A percentile compares a stretch with the other conserved stretches of the same genome.
Conservation (phyloP, 2,113 vertebrate genomes). For the Ictalurus furcatus region DNA sequence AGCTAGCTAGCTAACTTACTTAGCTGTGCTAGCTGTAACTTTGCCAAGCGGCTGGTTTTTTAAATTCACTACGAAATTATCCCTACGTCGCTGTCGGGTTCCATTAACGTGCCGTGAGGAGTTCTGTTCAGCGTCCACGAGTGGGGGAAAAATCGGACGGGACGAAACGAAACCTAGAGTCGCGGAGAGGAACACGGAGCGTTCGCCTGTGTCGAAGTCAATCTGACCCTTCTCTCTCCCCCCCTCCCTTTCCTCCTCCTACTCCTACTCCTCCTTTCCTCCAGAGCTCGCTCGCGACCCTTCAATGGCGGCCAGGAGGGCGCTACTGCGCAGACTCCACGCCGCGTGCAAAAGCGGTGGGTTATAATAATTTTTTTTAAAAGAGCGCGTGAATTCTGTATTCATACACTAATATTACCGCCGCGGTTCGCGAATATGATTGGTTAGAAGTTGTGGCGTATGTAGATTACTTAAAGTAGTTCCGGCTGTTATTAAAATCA, state of each 20-base stretch:
- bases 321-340: slow-evolving; percentile 2
- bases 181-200: slow-evolving; percentile 1
- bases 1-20: slow-evolving; percentile 30
- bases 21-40: slow-evolving; percentile 58
- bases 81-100: slow-evolving; percentile 50
- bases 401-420: background rate
- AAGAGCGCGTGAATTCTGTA: background rate
- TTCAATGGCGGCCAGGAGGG: slow-evolving; percentile 70
- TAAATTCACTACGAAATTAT: slow-evolving; percentile 50
- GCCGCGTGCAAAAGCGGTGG: background rate
- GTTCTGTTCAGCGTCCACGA: background rate
- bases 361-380: background rate
- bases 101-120: slow-evolving; percentile 21
- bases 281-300: slow-evolving; percentile 54
- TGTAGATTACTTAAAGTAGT: background rate
- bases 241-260: slow-evolving; percentile 44
- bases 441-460: background rate
- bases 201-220: slow-evolving; percentile 45
- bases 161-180: slow-evolving; percentile 53
- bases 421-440: background rate
- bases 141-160: background rate
- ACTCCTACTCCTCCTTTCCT: slow-evolving; percentile 44
- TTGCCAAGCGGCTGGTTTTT: slow-evolving; percentile 58
- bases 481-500: too few species aligned
- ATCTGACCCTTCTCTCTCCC: slow-evolving; percentile 61